phyloP scores from a whole-genome alignment of 2,113 vertebrate genomes.

The Martes martes region DNA sequence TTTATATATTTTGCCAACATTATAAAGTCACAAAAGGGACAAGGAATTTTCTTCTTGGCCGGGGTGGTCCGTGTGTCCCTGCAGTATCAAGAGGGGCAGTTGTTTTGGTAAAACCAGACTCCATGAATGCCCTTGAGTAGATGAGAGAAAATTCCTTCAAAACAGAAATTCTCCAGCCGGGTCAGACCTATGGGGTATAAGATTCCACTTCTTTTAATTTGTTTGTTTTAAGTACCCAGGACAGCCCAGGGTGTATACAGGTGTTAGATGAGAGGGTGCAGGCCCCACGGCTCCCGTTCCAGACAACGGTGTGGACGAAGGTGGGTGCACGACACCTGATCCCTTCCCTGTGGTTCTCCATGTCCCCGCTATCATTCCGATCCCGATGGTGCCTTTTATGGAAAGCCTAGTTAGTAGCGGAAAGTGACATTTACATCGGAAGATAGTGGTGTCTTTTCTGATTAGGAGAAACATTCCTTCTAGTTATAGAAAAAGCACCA shows the following conservation, averaged over 20 bases:
- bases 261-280: accelerated
- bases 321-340: accelerated
- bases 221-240: not conserved
- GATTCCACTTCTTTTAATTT: not conserved
- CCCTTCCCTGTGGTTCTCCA: not conserved
- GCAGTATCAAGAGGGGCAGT: not conserved
- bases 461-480: constrained; percentile 64
- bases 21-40: not conserved
- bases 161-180: not conserved
- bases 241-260: accelerated
- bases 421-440: constrained; percentile 45
- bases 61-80: not conserved
- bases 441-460: constrained; percentile 48
- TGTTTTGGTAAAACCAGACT: not conserved
- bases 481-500: constrained; percentile 59
- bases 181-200: not conserved
- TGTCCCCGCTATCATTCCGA: accelerated
- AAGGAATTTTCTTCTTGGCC: not conserved
- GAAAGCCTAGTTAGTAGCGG: not conserved
- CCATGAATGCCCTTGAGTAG: not conserved
- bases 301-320: accelerated
- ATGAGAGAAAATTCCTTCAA: not conserved
- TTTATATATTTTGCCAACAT: too few relatives aligned
- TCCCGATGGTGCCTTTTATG: not conserved
- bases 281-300: not conserved